Percentiles rank a stretch among this genome's conserved stretches.
These are phyloP conservation scores for Carettochelys insculpta DNA, from an alignment of 2,113 vertebrate species.

Conservation along the genomic window DNA sequence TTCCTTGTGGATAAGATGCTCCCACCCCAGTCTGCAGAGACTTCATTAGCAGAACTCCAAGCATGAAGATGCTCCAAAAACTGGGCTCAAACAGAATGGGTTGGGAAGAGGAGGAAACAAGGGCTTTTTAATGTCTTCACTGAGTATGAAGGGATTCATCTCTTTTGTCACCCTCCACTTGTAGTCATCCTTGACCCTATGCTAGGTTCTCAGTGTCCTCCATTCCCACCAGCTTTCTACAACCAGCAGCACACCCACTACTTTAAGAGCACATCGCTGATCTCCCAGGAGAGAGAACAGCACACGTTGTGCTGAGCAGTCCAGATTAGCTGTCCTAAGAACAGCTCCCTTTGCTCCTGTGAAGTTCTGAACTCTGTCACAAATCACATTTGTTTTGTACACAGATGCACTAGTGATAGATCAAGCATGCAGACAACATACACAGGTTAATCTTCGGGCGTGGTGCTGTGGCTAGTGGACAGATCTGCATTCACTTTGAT, in stretches of 20 bases:
- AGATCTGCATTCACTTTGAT: not conserved
- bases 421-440: not conserved
- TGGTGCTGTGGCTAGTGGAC: not conserved
- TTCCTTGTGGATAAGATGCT: not conserved
- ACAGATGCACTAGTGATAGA: not conserved
- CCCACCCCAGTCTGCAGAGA: too few species aligned
- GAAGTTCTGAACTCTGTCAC: not conserved
- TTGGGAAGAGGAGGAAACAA: not conserved
- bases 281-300: not conserved
- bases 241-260: not conserved
- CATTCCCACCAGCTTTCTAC: not conserved
- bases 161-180: not conserved
- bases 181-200: not conserved
- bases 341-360: not conserved
- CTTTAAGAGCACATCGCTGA: not conserved
- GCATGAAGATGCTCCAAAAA: not conserved
- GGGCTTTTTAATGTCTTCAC: not conserved
- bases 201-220: not conserved
- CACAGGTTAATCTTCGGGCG: not conserved
- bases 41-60: not conserved
- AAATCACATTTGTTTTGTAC: not conserved
- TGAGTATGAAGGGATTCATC: not conserved
- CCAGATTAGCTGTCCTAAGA: not conserved
- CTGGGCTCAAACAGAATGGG: not conserved
- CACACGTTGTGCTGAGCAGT: not conserved